phyloP scores from a whole-genome alignment of 2,113 vertebrate genomes.

The Bujurquina vittata region DNA sequence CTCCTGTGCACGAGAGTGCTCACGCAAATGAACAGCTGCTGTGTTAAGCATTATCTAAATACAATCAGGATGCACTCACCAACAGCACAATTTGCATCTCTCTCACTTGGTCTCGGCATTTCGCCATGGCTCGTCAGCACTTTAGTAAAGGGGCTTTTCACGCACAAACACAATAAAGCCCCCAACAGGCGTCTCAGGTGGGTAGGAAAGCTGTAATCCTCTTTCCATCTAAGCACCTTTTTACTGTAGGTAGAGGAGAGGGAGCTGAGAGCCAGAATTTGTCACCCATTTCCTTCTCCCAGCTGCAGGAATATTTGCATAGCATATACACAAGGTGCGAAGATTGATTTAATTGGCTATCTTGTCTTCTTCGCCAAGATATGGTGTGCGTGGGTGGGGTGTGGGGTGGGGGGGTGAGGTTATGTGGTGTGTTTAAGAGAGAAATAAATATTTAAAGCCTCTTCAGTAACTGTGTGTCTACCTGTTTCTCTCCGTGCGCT shows the following conservation, averaged over 20 bases:
- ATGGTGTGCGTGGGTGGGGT: not conserved
- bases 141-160: slow-evolving; percentile 77
- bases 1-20: not conserved
- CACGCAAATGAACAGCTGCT: slow-evolving; percentile 66
- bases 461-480: slow-evolving; percentile 16
- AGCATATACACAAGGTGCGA: slow-evolving; percentile 35
- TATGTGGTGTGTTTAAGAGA: slow-evolving; percentile 16
- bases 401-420: not conserved
- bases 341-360: slow-evolving; percentile 67
- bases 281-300: slow-evolving; percentile 45
- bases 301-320: slow-evolving; percentile 60
- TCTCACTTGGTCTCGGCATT: slow-evolving; percentile 68
- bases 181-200: slow-evolving; percentile 74
- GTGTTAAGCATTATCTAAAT: slow-evolving; percentile 72
- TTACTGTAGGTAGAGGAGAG: slow-evolving; percentile 57
- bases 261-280: slow-evolving; percentile 48
- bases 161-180: slow-evolving; percentile 76
- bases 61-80: slow-evolving; percentile 69
- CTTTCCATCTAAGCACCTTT: slow-evolving; percentile 77
- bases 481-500: not conserved
- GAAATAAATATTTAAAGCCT: slow-evolving; percentile 38
- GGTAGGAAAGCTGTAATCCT: slow-evolving; percentile 75
- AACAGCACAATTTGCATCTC: slow-evolving; percentile 66
- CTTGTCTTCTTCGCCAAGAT: slow-evolving; percentile 43
- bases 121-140: slow-evolving; percentile 73